Percentiles rank a stretch among this genome's conserved stretches.
phyloP scores from a whole-genome alignment of 2,888 invertebrate species.

The Polyploca ridens region DNA sequence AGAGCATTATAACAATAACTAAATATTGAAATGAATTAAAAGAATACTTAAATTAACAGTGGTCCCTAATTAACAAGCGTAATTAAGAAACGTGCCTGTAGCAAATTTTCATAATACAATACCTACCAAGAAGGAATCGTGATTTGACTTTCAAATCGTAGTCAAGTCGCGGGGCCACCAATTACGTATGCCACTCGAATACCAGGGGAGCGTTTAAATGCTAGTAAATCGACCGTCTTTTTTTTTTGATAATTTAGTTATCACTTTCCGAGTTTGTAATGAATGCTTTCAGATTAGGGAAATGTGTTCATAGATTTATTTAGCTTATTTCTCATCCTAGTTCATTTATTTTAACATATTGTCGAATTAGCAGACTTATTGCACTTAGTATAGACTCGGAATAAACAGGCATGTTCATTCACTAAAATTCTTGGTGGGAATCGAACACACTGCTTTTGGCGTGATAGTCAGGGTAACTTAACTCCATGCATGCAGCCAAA shows the following conservation, averaged over 20 bases:
- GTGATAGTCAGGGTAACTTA: no score
- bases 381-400: no score
- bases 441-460: no score
- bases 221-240: background rate
- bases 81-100: constrained; percentile 14
- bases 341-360: no score
- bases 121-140: constrained; percentile 20
- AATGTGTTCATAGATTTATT: no score
- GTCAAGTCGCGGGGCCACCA: constrained; percentile 26
- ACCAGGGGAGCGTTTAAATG: background rate
- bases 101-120: constrained; percentile 34
- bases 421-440: no score
- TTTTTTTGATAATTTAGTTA: background rate
- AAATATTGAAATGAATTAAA: background rate
- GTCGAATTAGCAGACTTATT: no score
- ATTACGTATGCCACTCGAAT: constrained; percentile 21
- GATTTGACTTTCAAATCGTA: constrained; percentile 45
- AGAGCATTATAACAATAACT: background rate
- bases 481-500: no score
- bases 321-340: no score
- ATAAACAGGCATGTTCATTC: no score
- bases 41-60: constrained; percentile 8
- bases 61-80: constrained; percentile 8
- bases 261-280: background rate
- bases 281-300: background rate